A percentile compares a stretch with the other conserved stretches of the same genome.
Conservation (phyloP, 2,113 vertebrate genomes). For the Mandrillus leucophaeus region DNA sequence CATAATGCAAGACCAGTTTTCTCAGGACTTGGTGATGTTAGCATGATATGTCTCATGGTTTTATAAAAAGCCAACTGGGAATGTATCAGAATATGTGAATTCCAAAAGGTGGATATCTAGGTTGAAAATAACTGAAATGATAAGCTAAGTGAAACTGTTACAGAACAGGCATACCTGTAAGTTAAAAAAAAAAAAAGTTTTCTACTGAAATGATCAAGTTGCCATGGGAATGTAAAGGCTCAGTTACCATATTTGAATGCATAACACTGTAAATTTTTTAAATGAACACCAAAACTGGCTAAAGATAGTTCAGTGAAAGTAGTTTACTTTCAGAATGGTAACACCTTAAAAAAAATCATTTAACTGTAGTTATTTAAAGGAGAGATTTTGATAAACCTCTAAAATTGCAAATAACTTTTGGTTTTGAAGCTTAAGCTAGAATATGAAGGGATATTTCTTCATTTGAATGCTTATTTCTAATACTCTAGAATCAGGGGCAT, state of each 20-base stretch:
- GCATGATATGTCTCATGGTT: neutral
- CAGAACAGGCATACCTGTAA: neutral
- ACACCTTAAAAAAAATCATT: neutral
- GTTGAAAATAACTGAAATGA: neutral
- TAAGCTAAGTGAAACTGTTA: neutral
- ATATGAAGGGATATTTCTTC: neutral
- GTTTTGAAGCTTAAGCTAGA: conserved; percentile 1
- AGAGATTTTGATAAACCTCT: neutral
- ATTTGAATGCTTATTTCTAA: neutral
- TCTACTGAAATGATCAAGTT: conserved; percentile 21
- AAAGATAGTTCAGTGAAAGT: neutral
- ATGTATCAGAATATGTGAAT: neutral
- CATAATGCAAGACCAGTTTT: neutral
- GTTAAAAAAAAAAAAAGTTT: neutral
- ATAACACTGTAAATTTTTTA: conserved; percentile 39
- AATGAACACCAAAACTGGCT: neutral
- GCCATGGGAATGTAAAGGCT: conserved; percentile 31
- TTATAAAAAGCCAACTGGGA: neutral
- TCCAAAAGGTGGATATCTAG: neutral
- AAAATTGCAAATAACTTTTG: neutral
- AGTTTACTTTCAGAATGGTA: neutral
- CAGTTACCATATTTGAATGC: neutral
- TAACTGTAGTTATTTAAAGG: neutral
- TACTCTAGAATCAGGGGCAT: neutral
- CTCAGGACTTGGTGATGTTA: neutral